phyloP scores from a whole-genome alignment of 2,888 invertebrate species.

The Apamea anceps region DNA sequence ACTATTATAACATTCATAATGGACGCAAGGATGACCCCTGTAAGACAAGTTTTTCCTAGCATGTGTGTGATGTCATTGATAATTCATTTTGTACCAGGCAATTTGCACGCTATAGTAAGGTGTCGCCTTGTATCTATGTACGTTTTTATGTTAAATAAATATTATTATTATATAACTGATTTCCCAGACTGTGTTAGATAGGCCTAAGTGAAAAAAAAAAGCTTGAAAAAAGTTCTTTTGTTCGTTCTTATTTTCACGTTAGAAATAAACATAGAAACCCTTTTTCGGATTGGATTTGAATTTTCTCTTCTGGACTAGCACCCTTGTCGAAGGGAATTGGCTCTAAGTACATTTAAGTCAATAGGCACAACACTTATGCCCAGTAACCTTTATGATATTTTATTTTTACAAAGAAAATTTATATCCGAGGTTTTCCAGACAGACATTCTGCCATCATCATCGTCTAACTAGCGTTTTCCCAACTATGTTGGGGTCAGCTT shows the following conservation, averaged over 20 bases:
- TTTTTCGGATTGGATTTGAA: not conserved
- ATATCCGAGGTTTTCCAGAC: not conserved
- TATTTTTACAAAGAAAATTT: no score
- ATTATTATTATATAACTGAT: not conserved
- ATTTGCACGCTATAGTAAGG: no score
- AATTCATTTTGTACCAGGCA: no score
- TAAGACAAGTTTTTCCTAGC: no score
- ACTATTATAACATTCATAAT: no score
- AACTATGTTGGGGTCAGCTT: not conserved
- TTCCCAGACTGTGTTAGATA: not conserved
- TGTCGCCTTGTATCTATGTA: no score
- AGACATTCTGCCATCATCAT: not conserved
- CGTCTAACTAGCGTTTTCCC: not conserved
- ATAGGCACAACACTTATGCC: not conserved
- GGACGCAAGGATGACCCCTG: no score
- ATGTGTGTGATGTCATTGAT: no score
- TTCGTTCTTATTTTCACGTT: not conserved
- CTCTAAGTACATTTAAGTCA: not conserved
- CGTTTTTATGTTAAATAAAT: no score
- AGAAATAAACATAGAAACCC: slow-evolving; percentile 16
- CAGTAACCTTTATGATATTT: not conserved
- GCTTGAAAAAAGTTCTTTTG: no score
- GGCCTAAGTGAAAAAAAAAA: not conserved
- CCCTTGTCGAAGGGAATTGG: slow-evolving; percentile 3
- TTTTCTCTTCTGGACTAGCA: not conserved